These are phyloP conservation scores for Cyphomyrus plagiostoma DNA, from an alignment of 2,113 vertebrate genomes.

Conservation along the genomic window DNA sequence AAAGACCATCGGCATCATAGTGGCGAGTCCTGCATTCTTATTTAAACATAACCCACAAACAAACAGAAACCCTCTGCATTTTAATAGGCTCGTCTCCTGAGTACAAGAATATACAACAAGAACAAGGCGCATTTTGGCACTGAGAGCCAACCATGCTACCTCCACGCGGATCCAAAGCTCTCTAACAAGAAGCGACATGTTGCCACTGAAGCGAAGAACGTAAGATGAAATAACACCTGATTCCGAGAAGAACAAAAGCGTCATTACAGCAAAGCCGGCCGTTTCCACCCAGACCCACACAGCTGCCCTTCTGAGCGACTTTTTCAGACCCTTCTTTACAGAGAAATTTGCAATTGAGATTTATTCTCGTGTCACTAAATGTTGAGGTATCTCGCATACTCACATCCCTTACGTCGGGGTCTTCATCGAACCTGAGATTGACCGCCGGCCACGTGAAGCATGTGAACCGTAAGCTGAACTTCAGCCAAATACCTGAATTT, in stretches of 20 bases:
- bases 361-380: not conserved
- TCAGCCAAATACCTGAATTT: not conserved
- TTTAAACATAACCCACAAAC: not conserved
- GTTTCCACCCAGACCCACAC: not conserved
- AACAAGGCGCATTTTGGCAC: not conserved
- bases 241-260: not conserved
- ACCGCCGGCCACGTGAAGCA: no score
- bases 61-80: not conserved
- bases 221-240: not conserved
- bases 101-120: not conserved
- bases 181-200: not conserved
- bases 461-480: not conserved
- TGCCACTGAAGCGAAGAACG: not conserved
- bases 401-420: not conserved
- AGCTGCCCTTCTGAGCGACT: not conserved
- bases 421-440: not conserved
- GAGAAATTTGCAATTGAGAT: not conserved
- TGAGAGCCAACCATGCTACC: not conserved
- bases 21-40: not conserved
- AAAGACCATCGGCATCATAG: not conserved
- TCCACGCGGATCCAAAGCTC: not conserved
- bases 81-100: not conserved
- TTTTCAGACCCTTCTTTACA: not conserved
- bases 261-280: not conserved
- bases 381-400: not conserved